These are phyloP conservation scores for Muscicapa comitata DNA, from an alignment of 2,797 vertebrate species.

Conservation along the genomic window DNA sequence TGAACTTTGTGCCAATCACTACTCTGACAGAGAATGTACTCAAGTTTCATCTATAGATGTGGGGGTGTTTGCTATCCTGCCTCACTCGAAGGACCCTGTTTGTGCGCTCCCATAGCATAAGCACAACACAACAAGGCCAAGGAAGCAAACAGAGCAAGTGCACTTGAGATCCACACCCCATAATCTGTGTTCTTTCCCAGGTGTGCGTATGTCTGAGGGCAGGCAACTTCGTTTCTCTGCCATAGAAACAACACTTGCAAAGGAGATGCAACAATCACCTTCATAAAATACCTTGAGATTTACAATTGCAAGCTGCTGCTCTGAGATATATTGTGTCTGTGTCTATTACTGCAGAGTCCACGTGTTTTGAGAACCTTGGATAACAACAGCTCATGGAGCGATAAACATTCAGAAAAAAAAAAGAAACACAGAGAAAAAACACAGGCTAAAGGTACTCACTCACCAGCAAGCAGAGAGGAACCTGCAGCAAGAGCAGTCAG, in stretches of 20 bases:
- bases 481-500: background rate
- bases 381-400: background rate
- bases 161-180: fast-evolving
- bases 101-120: fast-evolving
- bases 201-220: background rate
- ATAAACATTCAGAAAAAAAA: background rate
- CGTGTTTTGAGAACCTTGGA: fast-evolving
- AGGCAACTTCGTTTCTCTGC: background rate
- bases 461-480: background rate
- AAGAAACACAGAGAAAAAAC: background rate
- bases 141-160: background rate
- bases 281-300: background rate
- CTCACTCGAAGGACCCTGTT: background rate
- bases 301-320: background rate
- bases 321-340: background rate
- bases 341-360: background rate
- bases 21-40: fast-evolving
- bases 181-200: background rate
- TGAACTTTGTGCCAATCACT: background rate
- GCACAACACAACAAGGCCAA: background rate
- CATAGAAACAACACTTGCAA: background rate
- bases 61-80: background rate
- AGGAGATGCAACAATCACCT: background rate
- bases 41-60: background rate
- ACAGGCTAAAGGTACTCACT: background rate